A percentile compares a stretch with the other conserved stretches of the same genome.
Evolutionary conservation across 2,888 invertebrate species (phyloP).

Genomic region (Metallyticus violacea): DNA sequence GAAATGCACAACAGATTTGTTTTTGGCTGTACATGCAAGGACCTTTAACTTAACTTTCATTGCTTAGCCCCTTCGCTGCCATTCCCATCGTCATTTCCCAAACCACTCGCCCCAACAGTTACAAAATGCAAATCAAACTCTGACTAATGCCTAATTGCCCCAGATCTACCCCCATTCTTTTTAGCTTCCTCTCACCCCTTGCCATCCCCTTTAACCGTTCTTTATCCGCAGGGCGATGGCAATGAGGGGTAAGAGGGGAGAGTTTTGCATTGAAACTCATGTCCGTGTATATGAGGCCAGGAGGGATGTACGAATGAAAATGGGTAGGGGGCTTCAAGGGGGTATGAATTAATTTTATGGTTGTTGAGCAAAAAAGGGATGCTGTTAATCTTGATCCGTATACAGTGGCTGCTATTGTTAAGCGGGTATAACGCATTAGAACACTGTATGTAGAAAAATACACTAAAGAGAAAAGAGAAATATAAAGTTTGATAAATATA

Average conservation of each 20-base stretch:
- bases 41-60: neutral
- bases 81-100: neutral
- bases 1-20: neutral
- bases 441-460: neutral
- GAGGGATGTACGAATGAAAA: neutral
- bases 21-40: too few species aligned
- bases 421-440: neutral
- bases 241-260: too few species aligned
- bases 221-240: neutral
- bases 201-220: neutral
- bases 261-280: neutral
- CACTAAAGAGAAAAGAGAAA: neutral
- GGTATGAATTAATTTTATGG: neutral
- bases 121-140: slow-evolving; percentile 27
- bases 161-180: slow-evolving; percentile 15
- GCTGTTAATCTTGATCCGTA: slow-evolving; percentile 4
- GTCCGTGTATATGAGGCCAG: neutral
- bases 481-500: neutral
- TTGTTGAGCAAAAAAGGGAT: neutral
- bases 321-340: neutral
- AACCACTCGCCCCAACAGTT: neutral
- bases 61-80: too few species aligned
- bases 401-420: neutral
- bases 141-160: slow-evolving; percentile 24
- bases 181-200: neutral